A percentile compares a stretch with the other conserved stretches of the same genome.
Conservation (phyloP, 2,888 invertebrate species). For the Lymantria dispar region DNA sequence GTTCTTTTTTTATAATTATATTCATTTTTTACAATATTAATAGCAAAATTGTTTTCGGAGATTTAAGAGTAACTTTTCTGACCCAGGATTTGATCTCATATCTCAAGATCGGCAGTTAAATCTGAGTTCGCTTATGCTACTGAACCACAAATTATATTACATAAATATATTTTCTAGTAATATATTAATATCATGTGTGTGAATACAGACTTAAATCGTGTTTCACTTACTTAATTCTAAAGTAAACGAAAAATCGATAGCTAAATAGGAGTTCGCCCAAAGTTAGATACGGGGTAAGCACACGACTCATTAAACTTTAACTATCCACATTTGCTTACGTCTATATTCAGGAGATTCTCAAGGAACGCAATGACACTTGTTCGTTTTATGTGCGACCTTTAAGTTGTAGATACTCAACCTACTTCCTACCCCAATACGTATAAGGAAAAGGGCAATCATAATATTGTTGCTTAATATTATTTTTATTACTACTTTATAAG, state of each 20-base stretch:
- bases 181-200: constrained; percentile 1
- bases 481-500: constrained; percentile 23
- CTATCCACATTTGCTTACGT: constrained; percentile 67
- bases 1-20: too few relatives aligned
- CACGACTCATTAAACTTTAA: constrained; percentile 67
- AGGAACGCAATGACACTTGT: constrained; percentile 61
- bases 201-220: constrained; percentile 34
- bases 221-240: constrained; percentile 48
- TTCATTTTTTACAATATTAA: too few relatives aligned
- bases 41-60: too few relatives aligned
- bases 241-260: constrained; percentile 47
- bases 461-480: constrained; percentile 20
- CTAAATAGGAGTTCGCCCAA: constrained; percentile 49
- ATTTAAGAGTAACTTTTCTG: too few relatives aligned
- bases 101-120: too few relatives aligned
- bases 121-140: too few relatives aligned
- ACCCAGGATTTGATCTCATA: too few relatives aligned
- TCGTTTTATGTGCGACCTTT: constrained; percentile 62
- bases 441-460: constrained; percentile 30
- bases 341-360: constrained; percentile 50
- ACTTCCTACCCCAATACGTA: constrained; percentile 34
- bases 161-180: too few relatives aligned
- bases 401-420: constrained; percentile 45
- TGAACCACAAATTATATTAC: too few relatives aligned
- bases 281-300: constrained; percentile 52